Conservation (phyloP, 2,888 invertebrate species). For the Rugalucina vietnamica region DNA sequence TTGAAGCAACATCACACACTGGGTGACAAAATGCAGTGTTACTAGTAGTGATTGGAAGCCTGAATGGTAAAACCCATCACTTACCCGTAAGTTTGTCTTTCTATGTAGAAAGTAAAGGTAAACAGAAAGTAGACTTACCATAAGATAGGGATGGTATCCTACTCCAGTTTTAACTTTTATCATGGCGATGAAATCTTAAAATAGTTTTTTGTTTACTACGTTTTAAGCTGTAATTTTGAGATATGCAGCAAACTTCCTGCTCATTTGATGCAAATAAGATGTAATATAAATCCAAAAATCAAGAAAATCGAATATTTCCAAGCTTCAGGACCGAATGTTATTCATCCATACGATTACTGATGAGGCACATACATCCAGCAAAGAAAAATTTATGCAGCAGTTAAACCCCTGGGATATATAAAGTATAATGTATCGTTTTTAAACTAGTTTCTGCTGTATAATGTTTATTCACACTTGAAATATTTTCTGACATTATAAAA, state of each 20-base stretch:
- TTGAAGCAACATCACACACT: too few species aligned
- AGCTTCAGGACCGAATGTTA: background rate
- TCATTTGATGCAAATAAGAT: too few species aligned
- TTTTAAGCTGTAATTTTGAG: too few species aligned
- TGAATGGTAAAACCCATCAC: background rate
- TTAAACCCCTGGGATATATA: background rate
- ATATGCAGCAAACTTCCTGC: too few species aligned
- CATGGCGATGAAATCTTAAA: slow-evolving; percentile 11
- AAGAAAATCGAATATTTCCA: background rate
- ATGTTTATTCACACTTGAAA: slow-evolving; percentile 3
- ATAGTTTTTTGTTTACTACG: too few species aligned
- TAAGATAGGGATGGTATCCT: slow-evolving; percentile 54
- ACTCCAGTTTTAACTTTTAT: slow-evolving; percentile 51
- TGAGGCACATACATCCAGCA: background rate
- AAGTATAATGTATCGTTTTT: slow-evolving; percentile 7
- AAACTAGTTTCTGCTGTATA: background rate
- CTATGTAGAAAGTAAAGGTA: background rate
- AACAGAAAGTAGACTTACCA: slow-evolving; percentile 37
- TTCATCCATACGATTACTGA: background rate
- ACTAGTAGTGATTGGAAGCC: too few species aligned
- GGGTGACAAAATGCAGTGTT: too few species aligned
- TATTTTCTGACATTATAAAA: background rate
- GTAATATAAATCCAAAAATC: background rate
- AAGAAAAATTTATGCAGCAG: background rate
- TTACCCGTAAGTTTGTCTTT: background rate